phyloP scores from a whole-genome alignment of 2,888 invertebrate genomes.

The Chaetoderma sp. region DNA sequence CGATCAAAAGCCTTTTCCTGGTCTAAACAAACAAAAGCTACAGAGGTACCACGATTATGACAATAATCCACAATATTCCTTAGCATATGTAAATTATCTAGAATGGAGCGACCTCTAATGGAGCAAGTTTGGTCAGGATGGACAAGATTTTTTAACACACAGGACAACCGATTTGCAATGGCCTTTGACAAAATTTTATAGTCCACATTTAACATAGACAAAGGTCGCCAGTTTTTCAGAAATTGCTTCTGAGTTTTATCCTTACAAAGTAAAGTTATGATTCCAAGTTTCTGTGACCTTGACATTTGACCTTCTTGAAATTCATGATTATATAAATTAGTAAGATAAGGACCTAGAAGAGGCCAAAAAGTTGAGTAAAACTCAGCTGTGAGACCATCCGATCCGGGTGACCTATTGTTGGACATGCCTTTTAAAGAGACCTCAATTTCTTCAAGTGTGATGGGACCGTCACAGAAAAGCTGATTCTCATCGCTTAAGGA shows the following conservation, averaged over 20 bases:
- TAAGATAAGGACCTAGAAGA: background rate
- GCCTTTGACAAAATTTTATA: slow-evolving; percentile 23
- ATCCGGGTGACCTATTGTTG: slow-evolving; percentile 12
- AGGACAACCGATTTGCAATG: slow-evolving; percentile 16
- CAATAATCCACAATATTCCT: slow-evolving; percentile 24
- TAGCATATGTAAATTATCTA: slow-evolving; percentile 14
- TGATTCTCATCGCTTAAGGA: background rate
- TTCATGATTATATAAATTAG: background rate
- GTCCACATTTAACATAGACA: slow-evolving; percentile 15
- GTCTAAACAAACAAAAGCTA: slow-evolving; percentile 6
- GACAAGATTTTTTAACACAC: slow-evolving; percentile 13
- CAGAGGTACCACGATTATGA: background rate
- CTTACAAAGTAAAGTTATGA: slow-evolving; percentile 10
- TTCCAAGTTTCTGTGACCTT: background rate
- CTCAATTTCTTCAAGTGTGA: background rate
- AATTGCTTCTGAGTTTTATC: background rate
- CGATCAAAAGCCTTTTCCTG: slow-evolving; percentile 26
- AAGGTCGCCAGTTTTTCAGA: slow-evolving; percentile 14
- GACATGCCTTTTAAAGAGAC: background rate
- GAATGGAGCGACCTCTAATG: slow-evolving; percentile 12
- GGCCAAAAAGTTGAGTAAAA: slow-evolving; percentile 10
- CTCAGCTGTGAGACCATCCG: slow-evolving; percentile 16
- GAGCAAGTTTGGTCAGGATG: slow-evolving; percentile 17
- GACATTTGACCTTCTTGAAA: background rate
- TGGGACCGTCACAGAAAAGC: background rate